A percentile compares a stretch with the other conserved stretches of the same genome.
These are phyloP conservation scores for Channa argus DNA, from an alignment of 2,113 vertebrate genomes.

Conservation along the genomic window DNA sequence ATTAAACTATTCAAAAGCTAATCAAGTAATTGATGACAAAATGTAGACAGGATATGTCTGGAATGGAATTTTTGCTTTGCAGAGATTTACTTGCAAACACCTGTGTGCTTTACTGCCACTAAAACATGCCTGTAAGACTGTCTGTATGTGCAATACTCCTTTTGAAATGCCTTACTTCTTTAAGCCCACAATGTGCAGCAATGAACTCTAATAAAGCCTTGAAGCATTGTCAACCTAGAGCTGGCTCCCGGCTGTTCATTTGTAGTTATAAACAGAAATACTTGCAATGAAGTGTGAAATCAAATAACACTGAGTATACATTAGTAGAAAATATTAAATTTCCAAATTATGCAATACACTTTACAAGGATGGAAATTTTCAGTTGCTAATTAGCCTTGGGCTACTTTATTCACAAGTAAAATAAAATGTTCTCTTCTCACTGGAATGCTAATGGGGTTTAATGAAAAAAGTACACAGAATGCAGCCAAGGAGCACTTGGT, in stretches of 20 bases:
- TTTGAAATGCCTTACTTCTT: conserved; percentile 69
- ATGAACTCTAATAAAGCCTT: conserved; percentile 77
- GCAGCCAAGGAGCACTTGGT: conserved; percentile 20
- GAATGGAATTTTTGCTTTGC: conserved; percentile 36
- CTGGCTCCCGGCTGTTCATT: conserved; percentile 37
- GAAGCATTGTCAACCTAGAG: conserved; percentile 54
- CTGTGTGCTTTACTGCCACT: conserved; percentile 58
- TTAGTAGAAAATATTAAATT: conserved; percentile 14
- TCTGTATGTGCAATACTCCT: conserved; percentile 56
- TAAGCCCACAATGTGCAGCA: conserved; percentile 59
- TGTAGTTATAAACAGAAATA: conserved; percentile 9
- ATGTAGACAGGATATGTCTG: conserved; percentile 20
- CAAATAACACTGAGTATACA: conserved; percentile 19
- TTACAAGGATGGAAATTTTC: conserved; percentile 6
- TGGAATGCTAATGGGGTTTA: conserved; percentile 47
- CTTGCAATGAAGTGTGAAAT: conserved; percentile 18
- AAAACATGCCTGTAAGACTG: conserved; percentile 62
- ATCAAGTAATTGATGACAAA: neutral
- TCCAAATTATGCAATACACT: conserved; percentile 17
- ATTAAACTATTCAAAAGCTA: conserved; percentile 5
- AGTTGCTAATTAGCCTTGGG: conserved; percentile 3
- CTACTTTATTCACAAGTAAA: conserved; percentile 15
- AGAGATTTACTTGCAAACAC: conserved; percentile 46
- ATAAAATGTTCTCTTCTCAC: conserved; percentile 14
- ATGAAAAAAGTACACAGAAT: conserved; percentile 35